Base-by-base conservation (phyloP, 2,113 vertebrate genomes). In the Choloepus hoffmanni region DNA sequence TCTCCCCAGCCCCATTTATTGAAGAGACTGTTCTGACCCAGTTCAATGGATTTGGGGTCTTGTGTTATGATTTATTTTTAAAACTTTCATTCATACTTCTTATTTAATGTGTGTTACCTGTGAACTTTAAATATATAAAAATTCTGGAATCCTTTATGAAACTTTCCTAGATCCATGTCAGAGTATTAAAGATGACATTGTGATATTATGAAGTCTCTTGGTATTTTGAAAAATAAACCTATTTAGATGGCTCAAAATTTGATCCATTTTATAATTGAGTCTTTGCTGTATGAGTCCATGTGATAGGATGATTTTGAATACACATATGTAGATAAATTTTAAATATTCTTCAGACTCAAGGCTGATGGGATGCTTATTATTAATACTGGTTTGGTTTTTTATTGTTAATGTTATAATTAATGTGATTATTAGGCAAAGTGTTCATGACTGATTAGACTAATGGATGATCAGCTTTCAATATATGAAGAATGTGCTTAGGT, bases 201-300 rank as follows among this genome's bases (percentile, higher is more conserved):
- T 73, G 65, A 7, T 73, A 43, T 60, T 67, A 72, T 15, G 67
- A 72, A 15, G 26, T 58, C 63, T 92, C 91, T 72, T 30, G 28
- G 36, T 67, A 65, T 82, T 87, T 92, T 89, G 81, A 79, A 94
- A 82, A 91, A 62, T 28, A 90, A 76, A 82, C 14, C 30, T n/a
- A 76, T 92, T 86, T 70, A 65, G 18, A 79, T 67, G 67, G 18
- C 30, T 86, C 85, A 18, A 85, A 74, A 10, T 74, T 53, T 82
- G 74, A 63, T 58, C 16, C 19, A 48, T 90, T 70, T 23, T 48
- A 26, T 16, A 28, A 62, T 62, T 53, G 36, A 85, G 48, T 90
- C 50, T 43, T 45, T 76, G 14, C 43, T 82, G 19, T 45, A 86
- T 55, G 36, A 70, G 13, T 55, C 60, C 87, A 89, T 26, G 2